phyloP scores from a whole-genome alignment of 2,113 vertebrate species.

The Lagopus muta region DNA sequence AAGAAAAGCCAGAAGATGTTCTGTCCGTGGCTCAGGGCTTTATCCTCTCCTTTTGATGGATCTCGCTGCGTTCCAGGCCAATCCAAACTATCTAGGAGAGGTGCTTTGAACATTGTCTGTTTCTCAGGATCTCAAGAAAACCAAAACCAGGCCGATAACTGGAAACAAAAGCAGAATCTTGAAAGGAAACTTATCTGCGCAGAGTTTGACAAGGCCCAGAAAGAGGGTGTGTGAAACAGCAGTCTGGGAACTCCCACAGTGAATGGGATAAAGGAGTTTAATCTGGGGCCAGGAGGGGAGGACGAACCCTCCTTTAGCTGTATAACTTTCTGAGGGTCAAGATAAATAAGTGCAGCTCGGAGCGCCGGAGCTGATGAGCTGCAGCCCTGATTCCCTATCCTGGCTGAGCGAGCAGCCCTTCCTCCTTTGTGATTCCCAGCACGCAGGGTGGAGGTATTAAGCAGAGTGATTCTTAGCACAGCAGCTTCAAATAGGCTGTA shows the following conservation, averaged over 20 bases:
- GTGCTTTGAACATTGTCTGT: accelerated
- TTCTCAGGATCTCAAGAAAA: neutral
- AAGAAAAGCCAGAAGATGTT: neutral
- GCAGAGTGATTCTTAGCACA: neutral
- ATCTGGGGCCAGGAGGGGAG: neutral
- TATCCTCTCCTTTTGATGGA: neutral
- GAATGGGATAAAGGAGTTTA: accelerated
- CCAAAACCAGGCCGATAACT: neutral
- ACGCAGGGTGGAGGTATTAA: accelerated
- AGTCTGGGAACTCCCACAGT: neutral
- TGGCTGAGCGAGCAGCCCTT: neutral
- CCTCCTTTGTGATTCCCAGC: neutral
- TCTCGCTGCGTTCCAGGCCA: neutral
- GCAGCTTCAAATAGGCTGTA: neutral
- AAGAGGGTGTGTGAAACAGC: neutral
- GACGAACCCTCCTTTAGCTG: accelerated
- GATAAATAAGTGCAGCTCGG: neutral
- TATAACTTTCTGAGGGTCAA: neutral
- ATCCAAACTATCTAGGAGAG: neutral
- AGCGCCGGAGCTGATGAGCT: accelerated
- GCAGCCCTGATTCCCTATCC: neutral
- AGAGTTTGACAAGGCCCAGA: neutral
- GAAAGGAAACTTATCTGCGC: conserved; percentile 21
- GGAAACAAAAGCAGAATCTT: conserved; percentile 31
- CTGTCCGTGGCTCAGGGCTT: neutral